phyloP scores from a whole-genome alignment of 2,113 vertebrate species.

The Mixornis gularis region DNA sequence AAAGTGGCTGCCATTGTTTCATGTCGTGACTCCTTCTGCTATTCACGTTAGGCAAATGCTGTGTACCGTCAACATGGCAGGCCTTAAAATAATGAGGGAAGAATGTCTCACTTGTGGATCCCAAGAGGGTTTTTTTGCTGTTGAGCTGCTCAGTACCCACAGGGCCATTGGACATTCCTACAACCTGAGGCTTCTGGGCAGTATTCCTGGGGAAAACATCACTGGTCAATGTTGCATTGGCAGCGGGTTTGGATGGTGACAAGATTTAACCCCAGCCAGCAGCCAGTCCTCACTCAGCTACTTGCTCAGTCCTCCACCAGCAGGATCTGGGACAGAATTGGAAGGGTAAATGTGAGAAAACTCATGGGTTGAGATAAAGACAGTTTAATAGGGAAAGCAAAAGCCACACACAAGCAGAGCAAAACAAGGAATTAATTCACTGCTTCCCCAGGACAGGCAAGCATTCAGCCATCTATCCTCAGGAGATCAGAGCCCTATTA shows the following conservation, averaged over 20 bases:
- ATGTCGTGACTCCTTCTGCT: background rate
- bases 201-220: background rate
- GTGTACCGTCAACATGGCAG: background rate
- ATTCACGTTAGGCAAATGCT: background rate
- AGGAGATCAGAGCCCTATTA: background rate
- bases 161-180: background rate
- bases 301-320: background rate
- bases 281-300: rapidly evolving
- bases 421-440: background rate
- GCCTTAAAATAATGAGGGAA: background rate
- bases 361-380: background rate
- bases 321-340: background rate
- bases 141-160: background rate
- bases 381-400: background rate
- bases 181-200: background rate
- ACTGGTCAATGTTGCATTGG: background rate
- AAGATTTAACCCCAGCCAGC: background rate
- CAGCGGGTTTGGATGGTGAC: background rate
- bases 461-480: background rate
- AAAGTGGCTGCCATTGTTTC: background rate
- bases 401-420: background rate
- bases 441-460: background rate
- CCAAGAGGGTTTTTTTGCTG: background rate
- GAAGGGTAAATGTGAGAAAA: background rate
- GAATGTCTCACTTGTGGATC: background rate